phyloP scores from a whole-genome alignment of 2,797 vertebrate genomes.

The Aldrovandia affinis region DNA sequence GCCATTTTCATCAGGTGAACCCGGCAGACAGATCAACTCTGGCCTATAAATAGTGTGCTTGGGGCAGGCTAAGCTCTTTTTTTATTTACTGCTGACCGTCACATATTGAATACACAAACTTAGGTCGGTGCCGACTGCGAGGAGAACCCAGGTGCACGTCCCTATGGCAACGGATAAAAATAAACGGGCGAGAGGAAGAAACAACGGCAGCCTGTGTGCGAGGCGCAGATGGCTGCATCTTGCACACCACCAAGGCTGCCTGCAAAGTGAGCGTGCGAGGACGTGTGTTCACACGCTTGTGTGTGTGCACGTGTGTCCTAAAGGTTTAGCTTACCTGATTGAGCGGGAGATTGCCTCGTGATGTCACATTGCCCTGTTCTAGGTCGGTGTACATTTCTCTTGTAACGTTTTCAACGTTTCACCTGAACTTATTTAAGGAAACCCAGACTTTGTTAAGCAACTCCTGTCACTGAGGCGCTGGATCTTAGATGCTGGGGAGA shows the following conservation, averaged over 20 bases:
- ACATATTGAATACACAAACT: neutral
- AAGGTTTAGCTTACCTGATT: neutral
- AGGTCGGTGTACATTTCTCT: neutral
- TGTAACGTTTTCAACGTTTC: neutral
- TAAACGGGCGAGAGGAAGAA: constrained; percentile 34
- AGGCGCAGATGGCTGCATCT: constrained; percentile 43
- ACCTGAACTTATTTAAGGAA: neutral
- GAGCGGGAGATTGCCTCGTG: neutral
- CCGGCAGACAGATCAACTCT: neutral
- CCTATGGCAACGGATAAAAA: constrained; percentile 26
- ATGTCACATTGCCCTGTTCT: neutral
- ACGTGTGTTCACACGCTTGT: neutral
- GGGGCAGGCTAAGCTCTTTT: neutral
- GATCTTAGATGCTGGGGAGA: neutral
- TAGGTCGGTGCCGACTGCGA: neutral
- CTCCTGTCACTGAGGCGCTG: neutral
- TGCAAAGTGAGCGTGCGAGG: constrained; percentile 13
- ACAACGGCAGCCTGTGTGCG: constrained; percentile 37
- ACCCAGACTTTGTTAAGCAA: neutral
- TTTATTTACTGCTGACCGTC: neutral
- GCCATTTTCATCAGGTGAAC: neutral
- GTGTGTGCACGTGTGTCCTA: neutral
- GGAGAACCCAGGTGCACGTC: constrained; percentile 16
- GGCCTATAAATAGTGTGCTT: neutral
- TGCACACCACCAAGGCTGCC: constrained; percentile 2